A percentile compares a stretch with the other conserved stretches of the same genome.
phyloP scores from a whole-genome alignment of 2,797 vertebrate genomes.

The Otolemur crassicaudatus region DNA sequence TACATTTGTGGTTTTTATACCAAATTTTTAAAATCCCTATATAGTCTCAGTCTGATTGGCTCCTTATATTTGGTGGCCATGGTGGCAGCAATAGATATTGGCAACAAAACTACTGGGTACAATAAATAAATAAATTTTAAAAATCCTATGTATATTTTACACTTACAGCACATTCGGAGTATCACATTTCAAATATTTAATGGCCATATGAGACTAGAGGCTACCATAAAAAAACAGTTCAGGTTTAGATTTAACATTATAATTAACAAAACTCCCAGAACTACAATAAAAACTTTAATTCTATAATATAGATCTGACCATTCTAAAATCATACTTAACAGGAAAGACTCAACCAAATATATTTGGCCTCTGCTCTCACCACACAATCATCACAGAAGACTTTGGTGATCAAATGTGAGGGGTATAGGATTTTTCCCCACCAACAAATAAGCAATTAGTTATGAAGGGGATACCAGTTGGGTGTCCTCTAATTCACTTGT shows the following conservation, averaged over 20 bases:
- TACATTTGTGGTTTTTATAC: background rate
- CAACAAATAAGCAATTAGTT: too few relatives aligned
- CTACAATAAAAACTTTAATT: background rate
- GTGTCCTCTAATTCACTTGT: background rate
- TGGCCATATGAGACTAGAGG: background rate
- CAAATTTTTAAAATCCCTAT: conserved; percentile 19
- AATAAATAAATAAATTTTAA: too few relatives aligned
- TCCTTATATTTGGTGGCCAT: too few relatives aligned
- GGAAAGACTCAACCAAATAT: too few relatives aligned
- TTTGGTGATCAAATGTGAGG: too few relatives aligned
- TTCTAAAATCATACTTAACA: conserved; percentile 41
- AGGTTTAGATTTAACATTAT: conserved; percentile 6
- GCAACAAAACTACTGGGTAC: too few relatives aligned
- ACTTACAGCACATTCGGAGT: background rate
- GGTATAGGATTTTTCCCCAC: too few relatives aligned
- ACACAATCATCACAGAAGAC: too few relatives aligned
- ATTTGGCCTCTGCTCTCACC: too few relatives aligned
- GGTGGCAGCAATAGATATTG: too few relatives aligned
- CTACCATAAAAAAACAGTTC: background rate
- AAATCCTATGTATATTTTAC: conserved; percentile 15
- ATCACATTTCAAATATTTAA: conserved; percentile 10
- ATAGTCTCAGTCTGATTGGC: background rate
- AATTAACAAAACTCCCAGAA: too few relatives aligned
- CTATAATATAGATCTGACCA: background rate
- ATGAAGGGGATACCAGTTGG: too few relatives aligned